Evolutionary conservation across 1,140 invertebrate genomes (phyloP).

Genomic region (Drosophila arizonae): DNA sequence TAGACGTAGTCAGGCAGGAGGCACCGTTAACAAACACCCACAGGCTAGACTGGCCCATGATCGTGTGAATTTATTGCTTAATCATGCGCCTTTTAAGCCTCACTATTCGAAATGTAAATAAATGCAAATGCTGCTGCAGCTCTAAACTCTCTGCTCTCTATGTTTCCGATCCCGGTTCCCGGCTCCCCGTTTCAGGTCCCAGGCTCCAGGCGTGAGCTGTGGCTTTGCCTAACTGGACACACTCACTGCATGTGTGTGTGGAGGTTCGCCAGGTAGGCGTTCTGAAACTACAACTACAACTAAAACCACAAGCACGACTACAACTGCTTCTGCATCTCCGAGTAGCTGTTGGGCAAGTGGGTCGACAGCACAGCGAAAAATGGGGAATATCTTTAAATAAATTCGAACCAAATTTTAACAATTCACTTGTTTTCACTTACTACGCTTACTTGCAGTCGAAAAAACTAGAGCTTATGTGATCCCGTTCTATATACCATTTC

Average conservation of each 20-base stretch:
- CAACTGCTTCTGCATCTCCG: background rate
- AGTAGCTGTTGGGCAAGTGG: slow-evolving; percentile 28
- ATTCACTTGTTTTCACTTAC: background rate
- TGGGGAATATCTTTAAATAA: no score
- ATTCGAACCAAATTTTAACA: no score
- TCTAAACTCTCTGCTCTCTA: background rate
- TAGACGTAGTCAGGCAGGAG: background rate
- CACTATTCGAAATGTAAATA: slow-evolving; percentile 62
- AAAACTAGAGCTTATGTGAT: no score
- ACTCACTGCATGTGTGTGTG: slow-evolving; percentile 11
- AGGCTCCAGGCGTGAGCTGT: slow-evolving; percentile 49
- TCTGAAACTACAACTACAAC: slow-evolving; percentile 4
- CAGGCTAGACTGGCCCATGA: slow-evolving; percentile 21
- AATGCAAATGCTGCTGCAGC: slow-evolving; percentile 44
- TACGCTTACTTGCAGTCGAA: no score
- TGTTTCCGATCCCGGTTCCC: slow-evolving; percentile 31
- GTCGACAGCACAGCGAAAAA: slow-evolving; percentile 25
- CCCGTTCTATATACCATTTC: no score
- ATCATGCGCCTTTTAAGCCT: slow-evolving; percentile 63
- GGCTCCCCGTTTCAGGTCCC: slow-evolving; percentile 25
- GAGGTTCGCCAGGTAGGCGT: slow-evolving; percentile 53
- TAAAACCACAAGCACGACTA: background rate
- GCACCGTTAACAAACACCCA: slow-evolving; percentile 45
- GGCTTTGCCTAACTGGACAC: slow-evolving; percentile 57
- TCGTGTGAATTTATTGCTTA: slow-evolving; percentile 76